phyloP scores from a whole-genome alignment of 2,797 vertebrate genomes.

The Chanos chanos region DNA sequence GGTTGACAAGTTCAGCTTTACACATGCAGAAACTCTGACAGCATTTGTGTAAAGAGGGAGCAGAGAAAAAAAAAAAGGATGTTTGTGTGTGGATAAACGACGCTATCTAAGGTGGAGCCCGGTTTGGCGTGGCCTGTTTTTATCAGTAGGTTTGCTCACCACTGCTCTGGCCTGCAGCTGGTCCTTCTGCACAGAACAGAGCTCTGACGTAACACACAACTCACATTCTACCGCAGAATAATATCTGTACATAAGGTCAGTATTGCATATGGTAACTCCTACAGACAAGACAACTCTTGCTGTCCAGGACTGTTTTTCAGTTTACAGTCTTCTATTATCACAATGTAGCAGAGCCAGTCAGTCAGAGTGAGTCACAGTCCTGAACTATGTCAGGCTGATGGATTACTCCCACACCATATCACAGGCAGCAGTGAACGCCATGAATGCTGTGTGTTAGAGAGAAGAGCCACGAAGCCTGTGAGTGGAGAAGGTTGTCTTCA shows the following conservation, averaged over 20 bases:
- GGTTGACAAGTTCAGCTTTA: slow-evolving; percentile 16
- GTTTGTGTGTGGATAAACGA: slow-evolving; percentile 51
- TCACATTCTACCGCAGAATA: no score
- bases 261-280: no score
- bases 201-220: no score
- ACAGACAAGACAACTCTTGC: no score
- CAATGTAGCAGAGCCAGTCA: no score
- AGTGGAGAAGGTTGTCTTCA: slow-evolving; percentile 59
- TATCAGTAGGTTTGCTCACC: slow-evolving; percentile 22
- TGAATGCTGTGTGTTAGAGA: slow-evolving; percentile 6
- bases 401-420: no score
- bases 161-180: neutral
- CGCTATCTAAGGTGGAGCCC: slow-evolving; percentile 31
- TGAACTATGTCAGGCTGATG: no score
- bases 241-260: no score
- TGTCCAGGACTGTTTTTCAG: no score
- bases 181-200: neutral
- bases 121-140: slow-evolving; percentile 1
- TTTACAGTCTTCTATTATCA: no score
- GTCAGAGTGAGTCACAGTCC: no score
- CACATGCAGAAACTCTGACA: slow-evolving; percentile 22
- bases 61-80: slow-evolving; percentile 48
- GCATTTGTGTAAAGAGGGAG: slow-evolving; percentile 24
- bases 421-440: slow-evolving; percentile 11
- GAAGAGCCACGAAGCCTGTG: slow-evolving; percentile 8